phyloP scores from a whole-genome alignment of 2,113 vertebrate species.

The Okapia johnstoni region DNA sequence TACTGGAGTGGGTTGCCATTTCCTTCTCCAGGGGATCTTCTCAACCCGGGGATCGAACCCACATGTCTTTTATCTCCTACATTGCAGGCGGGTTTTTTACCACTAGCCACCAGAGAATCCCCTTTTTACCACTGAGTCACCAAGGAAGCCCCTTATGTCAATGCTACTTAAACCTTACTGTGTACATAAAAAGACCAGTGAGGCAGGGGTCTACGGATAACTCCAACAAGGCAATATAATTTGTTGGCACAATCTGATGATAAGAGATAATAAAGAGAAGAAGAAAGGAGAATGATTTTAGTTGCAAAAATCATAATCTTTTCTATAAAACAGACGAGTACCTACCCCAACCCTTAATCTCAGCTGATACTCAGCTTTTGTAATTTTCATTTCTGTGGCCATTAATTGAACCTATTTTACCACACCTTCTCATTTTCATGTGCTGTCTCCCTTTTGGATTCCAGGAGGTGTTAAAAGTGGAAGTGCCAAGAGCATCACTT shows the following conservation, averaged over 20 bases:
- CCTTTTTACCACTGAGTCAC: not conserved
- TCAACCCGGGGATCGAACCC: accelerated
- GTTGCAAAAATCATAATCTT: not conserved
- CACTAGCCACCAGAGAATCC: not conserved
- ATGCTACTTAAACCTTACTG: not conserved
- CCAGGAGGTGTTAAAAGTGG: conserved; percentile 12
- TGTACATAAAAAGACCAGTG: not conserved
- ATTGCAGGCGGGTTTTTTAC: not conserved
- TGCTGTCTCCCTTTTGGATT: conserved; percentile 15
- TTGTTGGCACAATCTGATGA: not conserved
- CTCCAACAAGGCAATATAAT: not conserved
- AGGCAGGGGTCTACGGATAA: no score
- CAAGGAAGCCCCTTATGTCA: not conserved
- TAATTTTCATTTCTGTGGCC: not conserved
- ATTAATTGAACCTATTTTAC: not conserved
- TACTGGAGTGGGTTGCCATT: not conserved
- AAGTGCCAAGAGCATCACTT: conserved; percentile 25
- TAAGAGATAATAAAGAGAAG: not conserved
- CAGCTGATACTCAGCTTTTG: not conserved
- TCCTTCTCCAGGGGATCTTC: not conserved
- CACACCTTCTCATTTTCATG: not conserved
- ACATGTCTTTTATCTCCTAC: not conserved
- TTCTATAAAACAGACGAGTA: not conserved
- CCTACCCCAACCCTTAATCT: not conserved
- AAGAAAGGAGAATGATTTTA: not conserved